These are phyloP conservation scores for Ptychoptera contaminata DNA, from an alignment of 2,888 invertebrate genomes.

Conservation along the genomic window DNA sequence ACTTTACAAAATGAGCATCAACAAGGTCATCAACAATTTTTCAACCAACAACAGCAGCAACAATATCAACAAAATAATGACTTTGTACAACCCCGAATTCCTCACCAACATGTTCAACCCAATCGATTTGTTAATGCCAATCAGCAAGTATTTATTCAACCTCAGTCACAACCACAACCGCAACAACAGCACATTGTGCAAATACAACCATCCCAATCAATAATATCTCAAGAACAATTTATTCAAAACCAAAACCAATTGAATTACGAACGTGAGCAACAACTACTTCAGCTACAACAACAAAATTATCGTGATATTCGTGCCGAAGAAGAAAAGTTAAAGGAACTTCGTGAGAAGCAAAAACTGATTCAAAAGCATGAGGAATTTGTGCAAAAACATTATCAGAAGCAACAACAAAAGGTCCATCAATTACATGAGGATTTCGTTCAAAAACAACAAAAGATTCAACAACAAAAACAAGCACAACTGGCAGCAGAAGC, in stretches of 20 bases:
- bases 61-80: slow-evolving; percentile 2
- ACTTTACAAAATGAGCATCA: slow-evolving; percentile 1
- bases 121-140: neutral
- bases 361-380: slow-evolving; percentile 59
- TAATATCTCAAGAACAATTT: too few species aligned
- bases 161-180: neutral
- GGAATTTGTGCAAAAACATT: slow-evolving; percentile 62
- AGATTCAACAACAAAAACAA: slow-evolving; percentile 31
- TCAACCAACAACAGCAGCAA: slow-evolving; percentile 10
- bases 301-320: slow-evolving; percentile 4
- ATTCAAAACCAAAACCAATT: slow-evolving; percentile 2
- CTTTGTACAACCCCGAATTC: too few species aligned
- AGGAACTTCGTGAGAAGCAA: slow-evolving; percentile 55
- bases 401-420: slow-evolving; percentile 62
- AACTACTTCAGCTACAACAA: slow-evolving; percentile 26
- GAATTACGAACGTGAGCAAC: slow-evolving; percentile 10
- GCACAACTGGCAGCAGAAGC: slow-evolving; percentile 20
- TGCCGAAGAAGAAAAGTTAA: slow-evolving; percentile 39
- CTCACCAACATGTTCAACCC: neutral
- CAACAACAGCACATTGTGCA: slow-evolving; percentile 4
- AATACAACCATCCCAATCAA: slow-evolving; percentile 10
- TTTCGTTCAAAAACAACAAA: slow-evolving; percentile 52
- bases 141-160: slow-evolving; percentile 4
- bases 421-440: slow-evolving; percentile 56
- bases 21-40: slow-evolving; percentile 17